A percentile compares a stretch with the other conserved stretches of the same genome.
Conservation (phyloP, 2,113 vertebrate genomes). For the Phrynosoma blainvillii region DNA sequence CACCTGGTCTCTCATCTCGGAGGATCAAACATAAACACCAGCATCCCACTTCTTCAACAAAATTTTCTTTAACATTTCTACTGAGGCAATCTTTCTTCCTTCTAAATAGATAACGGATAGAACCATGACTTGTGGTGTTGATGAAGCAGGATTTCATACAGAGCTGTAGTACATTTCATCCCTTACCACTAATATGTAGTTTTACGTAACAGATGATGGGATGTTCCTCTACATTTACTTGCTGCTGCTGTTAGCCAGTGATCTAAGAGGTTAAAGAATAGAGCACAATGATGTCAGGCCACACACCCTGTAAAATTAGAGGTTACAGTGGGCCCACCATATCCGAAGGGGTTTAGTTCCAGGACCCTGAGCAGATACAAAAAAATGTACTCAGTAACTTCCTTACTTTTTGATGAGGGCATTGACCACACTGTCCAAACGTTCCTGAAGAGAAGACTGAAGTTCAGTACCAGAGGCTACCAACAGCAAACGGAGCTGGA, state of each 20-base stretch:
- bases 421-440: constrained; percentile 77
- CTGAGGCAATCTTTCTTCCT: neutral
- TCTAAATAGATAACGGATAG: neutral
- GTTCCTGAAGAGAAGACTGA: constrained; percentile 75
- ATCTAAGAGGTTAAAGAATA: neutral
- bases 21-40: neutral
- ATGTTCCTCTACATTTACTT: neutral
- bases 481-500: constrained; percentile 86
- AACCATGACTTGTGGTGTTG: neutral
- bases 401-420: constrained; percentile 88
- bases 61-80: neutral
- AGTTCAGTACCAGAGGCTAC: constrained; percentile 73
- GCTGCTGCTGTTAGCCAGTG: neutral
- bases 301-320: neutral
- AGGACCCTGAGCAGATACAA: too few relatives aligned
- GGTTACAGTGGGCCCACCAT: neutral
- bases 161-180: too few relatives aligned
- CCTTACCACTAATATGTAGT: neutral
- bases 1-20: too few relatives aligned
- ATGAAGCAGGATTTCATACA: too few relatives aligned
- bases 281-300: neutral
- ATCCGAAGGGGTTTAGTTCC: too few relatives aligned
- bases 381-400: neutral
- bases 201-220: neutral
- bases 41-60: neutral